Conservation (phyloP, 2,888 invertebrate species). For the Mallateleia sp. region DNA sequence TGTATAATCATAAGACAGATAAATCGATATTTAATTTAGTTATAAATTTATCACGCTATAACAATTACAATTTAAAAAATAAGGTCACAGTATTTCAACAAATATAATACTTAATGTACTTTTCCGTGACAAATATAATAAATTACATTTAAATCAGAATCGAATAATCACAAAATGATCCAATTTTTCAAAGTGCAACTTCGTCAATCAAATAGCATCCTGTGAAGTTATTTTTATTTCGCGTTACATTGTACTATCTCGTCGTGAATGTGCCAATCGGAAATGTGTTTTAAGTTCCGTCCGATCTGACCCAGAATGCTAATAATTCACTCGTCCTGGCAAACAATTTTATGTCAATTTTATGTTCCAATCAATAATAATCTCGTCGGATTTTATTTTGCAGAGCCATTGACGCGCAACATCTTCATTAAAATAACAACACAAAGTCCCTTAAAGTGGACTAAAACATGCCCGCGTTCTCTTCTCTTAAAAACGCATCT, state of each 20-base stretch:
- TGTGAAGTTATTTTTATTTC: slow-evolving; percentile 35
- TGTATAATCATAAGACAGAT: slow-evolving; percentile 2
- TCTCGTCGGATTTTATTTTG: slow-evolving; percentile 45
- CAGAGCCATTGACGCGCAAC: slow-evolving; percentile 11
- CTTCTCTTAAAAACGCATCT: slow-evolving; percentile 42
- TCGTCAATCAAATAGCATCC: slow-evolving; percentile 8
- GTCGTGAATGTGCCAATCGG: slow-evolving; percentile 37
- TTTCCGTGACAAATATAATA: too few species aligned
- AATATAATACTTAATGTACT: not conserved
- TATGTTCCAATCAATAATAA: slow-evolving; percentile 64
- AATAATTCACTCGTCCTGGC: slow-evolving; percentile 56
- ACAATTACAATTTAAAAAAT: not conserved
- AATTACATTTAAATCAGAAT: too few species aligned
- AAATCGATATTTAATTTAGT: slow-evolving; percentile 2
- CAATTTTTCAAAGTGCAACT: not conserved
- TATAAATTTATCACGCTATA: not conserved
- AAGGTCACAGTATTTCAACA: not conserved
- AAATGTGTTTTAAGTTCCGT: slow-evolving; percentile 33
- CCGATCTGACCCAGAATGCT: slow-evolving; percentile 53
- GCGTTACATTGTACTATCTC: slow-evolving; percentile 24
- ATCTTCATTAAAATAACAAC: slow-evolving; percentile 35
- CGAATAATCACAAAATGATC: too few species aligned
- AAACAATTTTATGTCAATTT: slow-evolving; percentile 67
- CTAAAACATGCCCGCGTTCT: slow-evolving; percentile 10
- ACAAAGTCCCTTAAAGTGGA: slow-evolving; percentile 40